A percentile compares a stretch with the other conserved stretches of the same genome.
Evolutionary conservation across 1,140 invertebrate species (phyloP).

Genomic region (Leptinotarsa defecta): DNA sequence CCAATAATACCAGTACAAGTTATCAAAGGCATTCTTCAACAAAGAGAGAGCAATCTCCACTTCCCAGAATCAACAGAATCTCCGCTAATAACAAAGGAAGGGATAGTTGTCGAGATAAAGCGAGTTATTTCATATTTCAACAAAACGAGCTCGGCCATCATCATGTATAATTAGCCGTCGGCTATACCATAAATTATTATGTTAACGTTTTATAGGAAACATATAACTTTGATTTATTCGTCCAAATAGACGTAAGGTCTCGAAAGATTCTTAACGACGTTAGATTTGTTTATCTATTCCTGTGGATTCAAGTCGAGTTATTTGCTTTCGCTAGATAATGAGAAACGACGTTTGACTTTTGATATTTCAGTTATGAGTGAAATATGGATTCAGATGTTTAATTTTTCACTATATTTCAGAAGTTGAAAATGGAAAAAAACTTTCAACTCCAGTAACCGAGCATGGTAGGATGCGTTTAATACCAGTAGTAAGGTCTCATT

Average conservation of each 20-base stretch:
- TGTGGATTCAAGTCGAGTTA: slow-evolving; percentile 7
- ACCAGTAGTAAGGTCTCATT: too few species aligned
- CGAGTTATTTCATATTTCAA: slow-evolving; percentile 54
- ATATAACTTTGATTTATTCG: slow-evolving; percentile 48
- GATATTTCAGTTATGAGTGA: background rate
- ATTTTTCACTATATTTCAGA: background rate
- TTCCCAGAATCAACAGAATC: slow-evolving; percentile 39
- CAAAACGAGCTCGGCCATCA: slow-evolving; percentile 50
- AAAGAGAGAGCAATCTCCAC: too few species aligned
- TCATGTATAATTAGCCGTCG: slow-evolving; percentile 53
- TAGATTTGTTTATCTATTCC: slow-evolving; percentile 4
- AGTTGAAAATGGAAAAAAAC: too few species aligned
- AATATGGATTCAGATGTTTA: background rate
- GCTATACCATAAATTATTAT: slow-evolving; percentile 53
- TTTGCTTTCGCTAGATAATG: background rate
- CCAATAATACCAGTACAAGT: too few species aligned
- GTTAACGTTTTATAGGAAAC: slow-evolving; percentile 52
- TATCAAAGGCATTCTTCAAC: too few species aligned
- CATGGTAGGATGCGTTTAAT: too few species aligned
- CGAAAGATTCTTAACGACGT: slow-evolving; percentile 24
- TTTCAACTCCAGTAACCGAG: too few species aligned
- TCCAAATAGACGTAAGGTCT: slow-evolving; percentile 12
- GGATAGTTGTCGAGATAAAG: slow-evolving; percentile 44
- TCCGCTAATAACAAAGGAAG: slow-evolving; percentile 52
- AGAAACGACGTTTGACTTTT: slow-evolving; percentile 7